Evolutionary conservation across 2,888 invertebrate genomes (phyloP).

Genomic region (Lithodes maja): DNA sequence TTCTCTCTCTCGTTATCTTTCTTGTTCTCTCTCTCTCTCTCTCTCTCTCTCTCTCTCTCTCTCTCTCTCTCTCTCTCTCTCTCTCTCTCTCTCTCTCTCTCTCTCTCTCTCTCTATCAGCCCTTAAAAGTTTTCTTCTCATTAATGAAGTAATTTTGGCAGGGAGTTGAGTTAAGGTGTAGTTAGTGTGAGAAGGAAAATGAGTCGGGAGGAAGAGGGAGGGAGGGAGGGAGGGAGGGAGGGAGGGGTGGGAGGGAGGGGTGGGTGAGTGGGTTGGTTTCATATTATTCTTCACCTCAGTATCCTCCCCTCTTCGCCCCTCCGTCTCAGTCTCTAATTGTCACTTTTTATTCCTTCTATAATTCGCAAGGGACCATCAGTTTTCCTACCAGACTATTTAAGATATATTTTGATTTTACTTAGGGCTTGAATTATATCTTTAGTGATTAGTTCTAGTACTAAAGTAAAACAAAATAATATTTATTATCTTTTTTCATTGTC

Average conservation of each 20-base stretch:
- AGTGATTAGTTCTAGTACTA: too few relatives aligned
- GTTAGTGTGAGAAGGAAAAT: conserved; percentile 36
- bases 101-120: not conserved
- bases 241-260: not conserved
- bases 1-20: not conserved
- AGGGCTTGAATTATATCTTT: not conserved
- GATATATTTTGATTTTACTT: too few relatives aligned
- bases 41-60: conserved; percentile 1
- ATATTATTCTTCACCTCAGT: not conserved
- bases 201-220: conserved; percentile 11
- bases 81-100: conserved; percentile 20
- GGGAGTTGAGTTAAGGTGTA: conserved; percentile 40
- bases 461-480: too few relatives aligned
- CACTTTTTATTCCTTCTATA: not conserved
- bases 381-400: not conserved
- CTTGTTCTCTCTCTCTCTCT: not conserved
- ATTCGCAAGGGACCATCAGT: not conserved
- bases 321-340: not conserved
- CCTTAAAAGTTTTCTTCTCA: conserved; percentile 48
- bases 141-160: conserved; percentile 52
- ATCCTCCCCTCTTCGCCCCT: not conserved
- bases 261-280: not conserved
- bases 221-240: not conserved
- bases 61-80: conserved; percentile 17
- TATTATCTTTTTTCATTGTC: not conserved